Base-by-base conservation (phyloP, 2,113 vertebrate species). In the Indicator maculatus region DNA sequence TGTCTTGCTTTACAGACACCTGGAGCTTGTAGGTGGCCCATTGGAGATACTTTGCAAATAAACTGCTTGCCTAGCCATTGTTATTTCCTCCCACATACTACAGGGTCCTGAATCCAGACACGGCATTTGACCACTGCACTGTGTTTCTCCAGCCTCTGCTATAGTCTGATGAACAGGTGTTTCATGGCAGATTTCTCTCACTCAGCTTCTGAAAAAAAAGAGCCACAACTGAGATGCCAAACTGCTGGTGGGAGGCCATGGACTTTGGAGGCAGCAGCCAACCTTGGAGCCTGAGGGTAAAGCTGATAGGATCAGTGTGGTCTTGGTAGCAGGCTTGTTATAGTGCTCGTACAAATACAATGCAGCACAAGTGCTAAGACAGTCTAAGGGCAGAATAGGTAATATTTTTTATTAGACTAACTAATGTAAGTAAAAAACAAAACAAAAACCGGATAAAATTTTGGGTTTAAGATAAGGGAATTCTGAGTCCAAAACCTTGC, bases 281-380 rank as follows among this genome's bases (percentile, higher is more conserved):
- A 41, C 66, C 75, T 52, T 73, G 67, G 66, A 72, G 59, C 50
- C 18, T 2, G 65, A 85, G 24, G n/a, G 19, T 60, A 28, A 69
- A 85, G 74, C 66, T 72, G 84, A 55, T 7, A 67, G 65, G 39
- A 78, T 21, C 1, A 0, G 19, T 8, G 26, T 53, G 27, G 50
- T 73, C 58, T 41, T 3, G 3, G 11, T 0, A 39, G 45, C 50
- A 80, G 74, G 27, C 44, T 75, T 0, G 0, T 53, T 69, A 59
- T 12, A 12, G 16, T 18, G 38, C 44, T 75, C 39, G 50, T 52
- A 18, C 6, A 77, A 64, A 67, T 13, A 70, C 8, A 15, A 27
- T 24, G 31, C 16, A 67, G 23, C 27, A 13, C 31, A 78, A 52
- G 26, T 28, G 50, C 63, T 89, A 55, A 0, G 1, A 58, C 36